These are phyloP conservation scores for Drosophila seguyi DNA, from an alignment of 1,140 invertebrate genomes.

Conservation along the genomic window DNA sequence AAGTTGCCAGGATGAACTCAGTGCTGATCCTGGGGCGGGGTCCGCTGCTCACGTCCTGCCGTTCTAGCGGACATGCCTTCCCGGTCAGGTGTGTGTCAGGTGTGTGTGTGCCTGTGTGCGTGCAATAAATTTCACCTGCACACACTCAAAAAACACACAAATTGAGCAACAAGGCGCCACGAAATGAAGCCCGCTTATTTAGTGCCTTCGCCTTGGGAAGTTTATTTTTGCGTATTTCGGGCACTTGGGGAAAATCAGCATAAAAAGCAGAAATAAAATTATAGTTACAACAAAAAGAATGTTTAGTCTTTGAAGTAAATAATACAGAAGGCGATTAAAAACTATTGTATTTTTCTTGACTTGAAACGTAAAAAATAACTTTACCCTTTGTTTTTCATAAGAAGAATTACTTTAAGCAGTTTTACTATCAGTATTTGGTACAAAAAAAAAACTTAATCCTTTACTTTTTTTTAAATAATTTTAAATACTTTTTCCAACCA, in stretches of 20 bases:
- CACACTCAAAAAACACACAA: slow-evolving; percentile 28
- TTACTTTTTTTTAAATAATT: no score
- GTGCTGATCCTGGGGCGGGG: slow-evolving; percentile 6
- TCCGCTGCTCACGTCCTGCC: slow-evolving; percentile 47
- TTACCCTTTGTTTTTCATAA: not conserved
- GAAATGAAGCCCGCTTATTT: slow-evolving; percentile 55
- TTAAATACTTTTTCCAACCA: no score
- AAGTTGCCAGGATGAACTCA: slow-evolving; percentile 31
- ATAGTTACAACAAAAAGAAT: not conserved
- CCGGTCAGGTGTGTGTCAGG: slow-evolving; percentile 1
- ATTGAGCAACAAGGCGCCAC: slow-evolving; percentile 28
- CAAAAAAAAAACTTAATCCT: not conserved
- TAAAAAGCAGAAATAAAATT: not conserved
- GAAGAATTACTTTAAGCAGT: not conserved
- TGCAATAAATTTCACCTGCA: slow-evolving; percentile 66
- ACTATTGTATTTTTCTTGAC: not conserved
- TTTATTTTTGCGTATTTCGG: slow-evolving; percentile 14
- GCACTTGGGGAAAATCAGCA: slow-evolving; percentile 6
- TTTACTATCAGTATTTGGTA: no score
- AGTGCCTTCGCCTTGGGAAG: slow-evolving; percentile 44
- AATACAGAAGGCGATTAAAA: not conserved
- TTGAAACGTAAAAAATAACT: not conserved
- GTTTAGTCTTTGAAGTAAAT: not conserved
- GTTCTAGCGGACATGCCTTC: slow-evolving; percentile 48
- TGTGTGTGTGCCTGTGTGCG: slow-evolving; percentile 33